These are phyloP conservation scores for Coelopa frigida DNA, from an alignment of 1,140 invertebrate genomes.

Conservation along the genomic window DNA sequence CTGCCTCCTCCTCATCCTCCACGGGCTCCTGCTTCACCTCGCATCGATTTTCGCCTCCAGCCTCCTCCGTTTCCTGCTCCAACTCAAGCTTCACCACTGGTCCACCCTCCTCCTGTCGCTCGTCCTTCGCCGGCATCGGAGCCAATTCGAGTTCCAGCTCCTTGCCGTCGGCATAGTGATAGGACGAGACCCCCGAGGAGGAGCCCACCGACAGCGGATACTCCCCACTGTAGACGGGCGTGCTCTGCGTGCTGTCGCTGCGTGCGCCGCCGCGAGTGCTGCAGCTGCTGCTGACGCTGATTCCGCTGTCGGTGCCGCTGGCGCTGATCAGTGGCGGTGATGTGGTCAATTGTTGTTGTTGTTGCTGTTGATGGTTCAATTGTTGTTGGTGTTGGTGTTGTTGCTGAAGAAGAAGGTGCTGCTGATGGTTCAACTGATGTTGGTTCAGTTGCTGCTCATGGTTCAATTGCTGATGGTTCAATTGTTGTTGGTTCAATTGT, in stretches of 20 bases:
- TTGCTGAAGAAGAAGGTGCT: neutral
- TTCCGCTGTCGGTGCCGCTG: conserved; percentile 38
- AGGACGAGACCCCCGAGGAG: conserved; percentile 35
- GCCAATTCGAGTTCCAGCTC: conserved; percentile 21
- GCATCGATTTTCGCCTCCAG: neutral
- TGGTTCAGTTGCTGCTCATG: neutral
- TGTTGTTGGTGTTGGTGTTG: neutral
- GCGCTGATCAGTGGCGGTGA: conserved; percentile 37
- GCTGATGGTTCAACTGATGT: neutral
- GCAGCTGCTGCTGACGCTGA: conserved; percentile 35
- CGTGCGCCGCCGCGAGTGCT: conserved; percentile 23
- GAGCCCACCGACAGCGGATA: conserved; percentile 41
- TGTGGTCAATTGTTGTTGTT: conserved; percentile 3
- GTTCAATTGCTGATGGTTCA: conserved; percentile 19
- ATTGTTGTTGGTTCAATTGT: conserved; percentile 31
- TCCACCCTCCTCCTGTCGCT: neutral
- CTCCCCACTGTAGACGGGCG: conserved; percentile 34
- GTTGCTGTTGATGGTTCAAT: conserved; percentile 6
- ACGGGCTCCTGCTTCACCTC: neutral
- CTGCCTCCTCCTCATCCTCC: neutral
- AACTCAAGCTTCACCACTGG: neutral
- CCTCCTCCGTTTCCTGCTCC: conserved; percentile 7
- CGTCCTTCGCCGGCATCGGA: neutral
- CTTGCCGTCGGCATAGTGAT: conserved; percentile 27
- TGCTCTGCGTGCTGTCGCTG: conserved; percentile 37